A percentile compares a stretch with the other conserved stretches of the same genome.
Evolutionary conservation across 2,113 vertebrate genomes (phyloP).

Genomic region (Pundamilia nyererei): DNA sequence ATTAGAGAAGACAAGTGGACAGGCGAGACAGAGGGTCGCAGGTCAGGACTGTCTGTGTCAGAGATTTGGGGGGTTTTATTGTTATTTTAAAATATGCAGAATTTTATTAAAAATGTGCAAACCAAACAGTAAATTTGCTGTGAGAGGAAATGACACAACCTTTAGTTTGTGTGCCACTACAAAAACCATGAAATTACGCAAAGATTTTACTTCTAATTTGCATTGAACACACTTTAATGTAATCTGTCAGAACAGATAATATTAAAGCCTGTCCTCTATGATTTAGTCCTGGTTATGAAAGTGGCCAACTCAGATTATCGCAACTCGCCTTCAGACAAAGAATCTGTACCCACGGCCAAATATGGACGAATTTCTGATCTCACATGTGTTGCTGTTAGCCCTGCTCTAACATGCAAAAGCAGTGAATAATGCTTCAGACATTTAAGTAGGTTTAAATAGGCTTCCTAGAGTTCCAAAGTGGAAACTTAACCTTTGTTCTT

Average conservation of each 20-base stretch:
- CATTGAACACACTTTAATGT: not conserved
- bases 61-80: not conserved
- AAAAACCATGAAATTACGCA: not conserved
- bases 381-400: not conserved
- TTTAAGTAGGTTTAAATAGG: not conserved
- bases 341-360: constrained; percentile 3
- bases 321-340: not conserved
- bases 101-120: not conserved
- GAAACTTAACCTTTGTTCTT: not conserved
- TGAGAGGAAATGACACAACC: not conserved
- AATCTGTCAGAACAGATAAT: not conserved
- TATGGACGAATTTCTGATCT: constrained; percentile 12
- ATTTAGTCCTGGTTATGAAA: not conserved
- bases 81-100: not conserved
- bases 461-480: not conserved
- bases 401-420: not conserved
- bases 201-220: not conserved
- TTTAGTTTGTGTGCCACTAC: not conserved
- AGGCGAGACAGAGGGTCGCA: not conserved
- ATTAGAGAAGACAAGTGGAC: constrained; percentile 5
- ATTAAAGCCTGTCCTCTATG: not conserved
- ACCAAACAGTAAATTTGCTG: not conserved
- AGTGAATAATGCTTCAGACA: not conserved
- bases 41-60: constrained; percentile 4
- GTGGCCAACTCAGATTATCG: not conserved